Evolutionary conservation across 1,140 invertebrate species (phyloP), one percentile per base, ranked within the genome.

Genomic region (Cydia strobilella): DNA sequence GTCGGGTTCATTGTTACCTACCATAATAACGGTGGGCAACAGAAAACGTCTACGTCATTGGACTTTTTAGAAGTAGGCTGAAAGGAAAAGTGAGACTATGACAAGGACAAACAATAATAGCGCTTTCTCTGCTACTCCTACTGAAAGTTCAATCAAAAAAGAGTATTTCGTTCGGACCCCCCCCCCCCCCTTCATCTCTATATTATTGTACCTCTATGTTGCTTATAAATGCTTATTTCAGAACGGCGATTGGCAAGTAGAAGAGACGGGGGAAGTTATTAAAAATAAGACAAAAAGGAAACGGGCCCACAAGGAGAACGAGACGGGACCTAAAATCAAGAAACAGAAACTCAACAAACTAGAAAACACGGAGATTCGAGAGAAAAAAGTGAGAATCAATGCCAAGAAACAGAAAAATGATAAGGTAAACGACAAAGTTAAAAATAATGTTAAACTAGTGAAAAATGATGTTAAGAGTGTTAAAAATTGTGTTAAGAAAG

Each of bases 161-260:
- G 27, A 1, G 27, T 4, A 3, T 27, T 4, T 27, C 27, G 27
- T 27, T 27, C 27, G 4, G 3, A 3, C 27, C 27, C 27, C 1
- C 3, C 27, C 4, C 27, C 27, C 27, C 27, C 3, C 3, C 4
- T 27, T 27, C 27, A 27, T 27, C 27, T 27, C 27, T 27, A 27
- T 27, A 27, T 27, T 27, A 27, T 27, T 27, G 27, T 27, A 27
- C 3, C 27, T 27, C 27, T 1, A 27, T 27, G 27, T n/a, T n/a
- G n/a, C n/a, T n/a, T n/a, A n/a, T n/a, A n/a, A n/a, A n/a, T n/a
- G n/a, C n/a, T n/a, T n/a, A n/a, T n/a, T 31, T 31, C 76, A 91
- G 88, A 84, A 83, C 62, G 86, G 85, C 1, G 82, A 76, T 0
- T 91, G 89, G 89, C 73, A 82, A 74, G 83, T 91, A 2, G 87